Evolutionary conservation across 2,888 invertebrate species (phyloP).

Genomic region (Agrypnus murinus): DNA sequence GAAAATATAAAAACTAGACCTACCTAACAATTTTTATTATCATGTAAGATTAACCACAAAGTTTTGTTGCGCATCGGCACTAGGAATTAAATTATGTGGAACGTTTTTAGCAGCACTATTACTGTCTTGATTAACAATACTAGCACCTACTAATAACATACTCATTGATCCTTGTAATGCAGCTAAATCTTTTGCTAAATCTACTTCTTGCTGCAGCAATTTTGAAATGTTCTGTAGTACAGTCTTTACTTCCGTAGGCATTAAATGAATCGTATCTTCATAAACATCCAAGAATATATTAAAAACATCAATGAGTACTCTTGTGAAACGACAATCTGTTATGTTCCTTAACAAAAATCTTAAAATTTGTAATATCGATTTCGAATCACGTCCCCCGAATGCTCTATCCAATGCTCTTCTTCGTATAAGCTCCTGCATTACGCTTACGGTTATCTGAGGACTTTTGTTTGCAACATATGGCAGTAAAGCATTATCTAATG

Average conservation of each 20-base stretch:
- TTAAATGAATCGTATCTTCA: slow-evolving; percentile 77
- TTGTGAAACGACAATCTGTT: slow-evolving; percentile 83
- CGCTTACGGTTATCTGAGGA: slow-evolving; percentile 86
- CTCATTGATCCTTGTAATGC: slow-evolving; percentile 82
- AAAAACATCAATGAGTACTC: slow-evolving; percentile 83
- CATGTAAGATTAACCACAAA: slow-evolving; percentile 74
- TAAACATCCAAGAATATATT: slow-evolving; percentile 85
- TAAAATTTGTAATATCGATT: slow-evolving; percentile 79
- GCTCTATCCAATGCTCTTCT: slow-evolving; percentile 86
- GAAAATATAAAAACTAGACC: too few species aligned
- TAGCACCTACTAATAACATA: slow-evolving; percentile 78
- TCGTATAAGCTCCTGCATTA: slow-evolving; percentile 91
- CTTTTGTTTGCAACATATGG: slow-evolving; percentile 76
- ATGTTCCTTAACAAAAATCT: slow-evolving; percentile 82
- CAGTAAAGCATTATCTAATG: slow-evolving; percentile 82
- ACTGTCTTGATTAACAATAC: slow-evolving; percentile 69
- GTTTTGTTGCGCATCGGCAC: slow-evolving; percentile 73
- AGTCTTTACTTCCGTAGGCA: slow-evolving; percentile 77
- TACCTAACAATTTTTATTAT: too few species aligned
- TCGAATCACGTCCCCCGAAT: slow-evolving; percentile 81
- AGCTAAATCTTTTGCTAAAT: slow-evolving; percentile 77
- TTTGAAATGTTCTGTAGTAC: slow-evolving; percentile 77
- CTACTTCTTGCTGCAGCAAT: slow-evolving; percentile 80
- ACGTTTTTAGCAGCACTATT: slow-evolving; percentile 55
- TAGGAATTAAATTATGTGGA: slow-evolving; percentile 62